Conservation (phyloP, 2,888 invertebrate species). For the Callimorpha dominula region DNA sequence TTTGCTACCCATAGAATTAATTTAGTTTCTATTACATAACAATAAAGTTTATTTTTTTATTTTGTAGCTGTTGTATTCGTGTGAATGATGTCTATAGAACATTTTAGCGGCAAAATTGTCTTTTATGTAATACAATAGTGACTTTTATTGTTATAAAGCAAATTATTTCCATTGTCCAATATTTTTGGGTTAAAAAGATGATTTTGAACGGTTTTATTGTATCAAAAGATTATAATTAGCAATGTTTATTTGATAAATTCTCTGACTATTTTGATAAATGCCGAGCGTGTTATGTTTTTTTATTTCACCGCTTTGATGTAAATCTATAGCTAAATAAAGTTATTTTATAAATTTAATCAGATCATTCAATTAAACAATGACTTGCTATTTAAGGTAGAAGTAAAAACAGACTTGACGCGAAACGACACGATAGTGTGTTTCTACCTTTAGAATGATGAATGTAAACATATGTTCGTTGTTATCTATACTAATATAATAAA, state of each 20-base stretch:
- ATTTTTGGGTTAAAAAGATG: slow-evolving; percentile 54
- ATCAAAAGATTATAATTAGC: slow-evolving; percentile 50
- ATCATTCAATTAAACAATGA: too few species aligned
- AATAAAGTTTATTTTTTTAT: slow-evolving; percentile 8
- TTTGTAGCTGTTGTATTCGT: slow-evolving; percentile 6
- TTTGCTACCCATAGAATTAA: neutral
- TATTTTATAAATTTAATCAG: too few species aligned
- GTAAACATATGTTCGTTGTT: too few species aligned
- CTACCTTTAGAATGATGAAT: too few species aligned
- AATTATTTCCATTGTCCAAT: slow-evolving; percentile 62
- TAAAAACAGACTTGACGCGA: too few species aligned
- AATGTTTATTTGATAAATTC: slow-evolving; percentile 47
- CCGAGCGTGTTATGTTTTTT: neutral
- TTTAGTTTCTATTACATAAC: neutral
- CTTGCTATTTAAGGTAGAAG: too few species aligned
- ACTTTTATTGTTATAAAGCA: slow-evolving; percentile 57
- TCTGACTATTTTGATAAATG: slow-evolving; percentile 28
- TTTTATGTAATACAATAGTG: slow-evolving; percentile 61
- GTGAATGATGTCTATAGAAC: slow-evolving; percentile 57
- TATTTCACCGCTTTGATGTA: too few species aligned
- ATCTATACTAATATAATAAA: too few species aligned
- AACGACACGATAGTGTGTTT: too few species aligned
- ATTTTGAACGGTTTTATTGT: slow-evolving; percentile 55
- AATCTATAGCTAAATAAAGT: too few species aligned
- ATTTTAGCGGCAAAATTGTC: slow-evolving; percentile 61